phyloP scores from a whole-genome alignment of 2,888 invertebrate species.

The Limnephilus auricula region DNA sequence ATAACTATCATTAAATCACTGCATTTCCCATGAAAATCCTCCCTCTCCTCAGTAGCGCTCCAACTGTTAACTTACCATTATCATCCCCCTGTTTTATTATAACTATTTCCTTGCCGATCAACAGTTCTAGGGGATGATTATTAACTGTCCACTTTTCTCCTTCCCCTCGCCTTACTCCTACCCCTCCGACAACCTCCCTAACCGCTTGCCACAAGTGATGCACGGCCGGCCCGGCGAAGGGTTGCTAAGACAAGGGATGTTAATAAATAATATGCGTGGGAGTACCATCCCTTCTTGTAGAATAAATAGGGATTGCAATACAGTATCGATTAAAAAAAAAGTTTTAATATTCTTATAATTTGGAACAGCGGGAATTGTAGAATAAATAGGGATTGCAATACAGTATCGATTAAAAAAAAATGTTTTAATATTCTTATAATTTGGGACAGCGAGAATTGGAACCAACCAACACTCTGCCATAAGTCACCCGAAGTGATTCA shows the following conservation, averaged over 20 bases:
- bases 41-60: not conserved
- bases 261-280: conserved; percentile 45
- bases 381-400: not conserved
- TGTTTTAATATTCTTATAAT: no score
- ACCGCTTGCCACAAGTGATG: conserved; percentile 7
- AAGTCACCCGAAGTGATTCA: no score
- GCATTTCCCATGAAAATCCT: not conserved
- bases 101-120: not conserved
- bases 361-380: no score
- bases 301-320: not conserved
- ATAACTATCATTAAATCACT: not conserved
- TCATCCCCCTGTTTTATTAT: not conserved
- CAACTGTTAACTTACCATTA: not conserved
- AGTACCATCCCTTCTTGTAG: not conserved
- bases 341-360: no score
- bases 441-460: no score
- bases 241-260: conserved; percentile 23
- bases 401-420: not conserved
- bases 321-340: not conserved
- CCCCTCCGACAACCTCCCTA: not conserved
- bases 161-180: not conserved
- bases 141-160: conserved; percentile 1
- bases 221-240: not conserved
- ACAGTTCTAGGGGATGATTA: not conserved
- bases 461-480: no score